Conservation (phyloP, 2,113 vertebrate species). For the Cairina moschata region DNA sequence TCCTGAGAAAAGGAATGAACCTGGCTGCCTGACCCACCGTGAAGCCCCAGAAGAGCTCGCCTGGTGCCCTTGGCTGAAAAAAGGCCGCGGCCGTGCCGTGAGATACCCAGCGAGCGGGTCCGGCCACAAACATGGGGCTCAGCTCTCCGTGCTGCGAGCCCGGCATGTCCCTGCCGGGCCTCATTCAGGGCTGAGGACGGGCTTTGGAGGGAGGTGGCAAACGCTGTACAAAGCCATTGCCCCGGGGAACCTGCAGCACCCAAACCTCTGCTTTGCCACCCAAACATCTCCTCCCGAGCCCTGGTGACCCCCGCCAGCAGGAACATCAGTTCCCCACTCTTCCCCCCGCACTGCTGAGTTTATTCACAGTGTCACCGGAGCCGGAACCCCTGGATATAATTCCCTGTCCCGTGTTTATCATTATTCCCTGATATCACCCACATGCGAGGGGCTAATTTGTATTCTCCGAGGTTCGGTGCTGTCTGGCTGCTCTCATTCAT, state of each 20-base stretch:
- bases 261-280: not conserved
- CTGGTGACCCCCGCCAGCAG: not conserved
- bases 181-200: not conserved
- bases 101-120: rapidly evolving
- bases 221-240: not conserved
- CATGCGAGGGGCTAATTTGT: constrained; percentile 58
- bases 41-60: not conserved
- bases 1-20: not conserved
- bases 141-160: not conserved
- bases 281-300: not conserved
- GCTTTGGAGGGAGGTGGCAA: not conserved
- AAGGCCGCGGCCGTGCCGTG: not conserved
- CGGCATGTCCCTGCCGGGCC: not conserved
- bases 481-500: constrained; percentile 51
- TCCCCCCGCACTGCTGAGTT: not conserved
- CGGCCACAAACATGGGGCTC: not conserved
- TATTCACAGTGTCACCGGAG: not conserved
- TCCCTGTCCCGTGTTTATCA: constrained; percentile 10
- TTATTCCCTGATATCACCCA: not conserved
- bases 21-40: not conserved
- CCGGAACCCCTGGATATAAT: not conserved
- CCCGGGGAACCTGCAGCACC: not conserved
- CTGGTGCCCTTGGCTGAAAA: too few relatives aligned
- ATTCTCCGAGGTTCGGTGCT: constrained; percentile 44
- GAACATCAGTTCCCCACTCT: not conserved